Conservation (phyloP, 2,888 invertebrate species). For the Ectropis crepuscularia region DNA sequence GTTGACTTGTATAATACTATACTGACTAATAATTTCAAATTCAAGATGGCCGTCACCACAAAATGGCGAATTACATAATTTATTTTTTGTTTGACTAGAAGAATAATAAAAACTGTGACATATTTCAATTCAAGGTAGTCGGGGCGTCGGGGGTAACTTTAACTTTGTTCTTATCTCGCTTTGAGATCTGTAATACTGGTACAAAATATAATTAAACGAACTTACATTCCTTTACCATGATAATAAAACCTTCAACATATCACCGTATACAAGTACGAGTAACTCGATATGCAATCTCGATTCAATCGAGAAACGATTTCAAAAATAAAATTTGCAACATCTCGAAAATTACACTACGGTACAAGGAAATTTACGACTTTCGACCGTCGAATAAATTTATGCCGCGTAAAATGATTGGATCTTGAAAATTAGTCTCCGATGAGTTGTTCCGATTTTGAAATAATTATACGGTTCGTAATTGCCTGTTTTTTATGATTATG, state of each 20-base stretch:
- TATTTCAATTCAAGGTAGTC: too few relatives aligned
- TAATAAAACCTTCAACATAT: slow-evolving; percentile 10
- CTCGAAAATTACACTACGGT: slow-evolving; percentile 17
- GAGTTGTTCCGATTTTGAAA: slow-evolving; percentile 16
- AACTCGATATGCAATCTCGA: slow-evolving; percentile 27
- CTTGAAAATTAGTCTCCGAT: slow-evolving; percentile 32
- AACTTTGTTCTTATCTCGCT: too few relatives aligned
- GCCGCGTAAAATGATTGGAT: slow-evolving; percentile 31
- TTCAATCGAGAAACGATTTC: slow-evolving; percentile 20
- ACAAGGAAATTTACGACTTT: slow-evolving; percentile 12
- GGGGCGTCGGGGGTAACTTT: too few relatives aligned
- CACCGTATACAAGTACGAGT: slow-evolving; percentile 10
- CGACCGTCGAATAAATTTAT: slow-evolving; percentile 17
- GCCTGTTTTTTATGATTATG: background rate
- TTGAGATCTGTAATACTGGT: background rate
- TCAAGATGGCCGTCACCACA: too few relatives aligned
- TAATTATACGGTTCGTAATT: slow-evolving; percentile 19
- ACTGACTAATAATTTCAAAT: too few relatives aligned
- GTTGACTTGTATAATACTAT: too few relatives aligned
- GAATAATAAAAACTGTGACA: too few relatives aligned
- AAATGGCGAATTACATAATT: too few relatives aligned
- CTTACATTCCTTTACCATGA: background rate
- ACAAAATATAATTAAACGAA: slow-evolving; percentile 6
- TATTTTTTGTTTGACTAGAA: too few relatives aligned
- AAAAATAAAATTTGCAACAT: slow-evolving; percentile 18